Evolutionary conservation across 2,113 vertebrate species (phyloP).

Genomic region (Apaloderma vittatum): DNA sequence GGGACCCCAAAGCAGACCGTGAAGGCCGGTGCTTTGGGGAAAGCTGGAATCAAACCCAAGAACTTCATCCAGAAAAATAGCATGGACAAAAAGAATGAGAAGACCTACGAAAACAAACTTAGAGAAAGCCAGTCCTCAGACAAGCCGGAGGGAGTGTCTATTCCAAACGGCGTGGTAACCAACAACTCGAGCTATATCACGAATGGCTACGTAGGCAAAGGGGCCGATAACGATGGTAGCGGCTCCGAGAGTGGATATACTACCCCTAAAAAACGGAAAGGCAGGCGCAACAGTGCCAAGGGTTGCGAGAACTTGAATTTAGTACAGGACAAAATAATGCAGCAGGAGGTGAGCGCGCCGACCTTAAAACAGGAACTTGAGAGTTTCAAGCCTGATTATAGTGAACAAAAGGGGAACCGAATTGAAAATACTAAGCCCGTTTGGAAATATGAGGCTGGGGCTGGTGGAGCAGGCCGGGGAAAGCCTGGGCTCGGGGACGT

Average conservation of each 20-base stretch:
- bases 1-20: conserved; percentile 75
- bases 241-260: conserved; percentile 95
- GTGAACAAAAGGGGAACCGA: conserved; percentile 84
- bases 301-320: conserved; percentile 87
- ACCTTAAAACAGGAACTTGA: conserved; percentile 85
- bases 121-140: conserved; percentile 85
- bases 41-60: conserved; percentile 88
- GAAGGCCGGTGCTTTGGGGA: conserved; percentile 81
- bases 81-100: conserved; percentile 95
- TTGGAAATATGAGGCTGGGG: conserved; percentile 86
- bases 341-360: conserved; percentile 77
- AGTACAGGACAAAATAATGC: conserved; percentile 89
- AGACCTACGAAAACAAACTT: conserved; percentile 86
- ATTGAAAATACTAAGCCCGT: conserved; percentile 81
- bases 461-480: conserved; percentile 77
- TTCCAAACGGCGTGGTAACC: conserved; percentile 91
- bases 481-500: conserved; percentile 81
- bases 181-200: conserved; percentile 86
- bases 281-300: conserved; percentile 90
- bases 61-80: conserved; percentile 89
- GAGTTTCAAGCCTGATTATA: conserved; percentile 81
- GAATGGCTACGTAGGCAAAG: conserved; percentile 92
- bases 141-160: conserved; percentile 84
- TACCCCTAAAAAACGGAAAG: conserved; percentile 93
- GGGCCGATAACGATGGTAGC: conserved; percentile 92